Evolutionary conservation across 30 jellyfish, hydroid and myxozoan species (phyloP).

Genomic region (Nemopilema nomurai): DNA sequence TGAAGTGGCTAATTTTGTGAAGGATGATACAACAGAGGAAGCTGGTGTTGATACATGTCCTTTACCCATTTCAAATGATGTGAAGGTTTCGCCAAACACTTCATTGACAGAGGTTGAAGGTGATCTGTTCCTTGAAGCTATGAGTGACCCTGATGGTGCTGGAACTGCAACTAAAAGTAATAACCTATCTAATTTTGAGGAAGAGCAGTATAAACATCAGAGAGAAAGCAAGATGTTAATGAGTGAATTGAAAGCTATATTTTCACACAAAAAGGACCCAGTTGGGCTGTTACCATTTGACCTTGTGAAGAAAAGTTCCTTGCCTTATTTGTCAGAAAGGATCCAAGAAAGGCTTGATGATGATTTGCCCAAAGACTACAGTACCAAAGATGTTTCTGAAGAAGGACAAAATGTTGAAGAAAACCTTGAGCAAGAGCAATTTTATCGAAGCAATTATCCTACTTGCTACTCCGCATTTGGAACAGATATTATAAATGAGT

Average conservation of each 20-base stretch:
- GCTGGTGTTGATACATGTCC: not conserved
- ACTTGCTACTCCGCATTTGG: not conserved
- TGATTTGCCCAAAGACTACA: not conserved
- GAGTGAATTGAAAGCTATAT: constrained; percentile 42
- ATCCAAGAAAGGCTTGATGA: constrained; percentile 4
- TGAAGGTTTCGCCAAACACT: not conserved
- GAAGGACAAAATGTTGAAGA: not conserved
- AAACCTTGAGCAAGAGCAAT: not conserved
- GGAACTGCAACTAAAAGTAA: not conserved
- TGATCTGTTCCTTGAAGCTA: constrained; percentile 46
- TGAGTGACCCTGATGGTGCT: constrained; percentile 25
- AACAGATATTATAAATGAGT: not conserved
- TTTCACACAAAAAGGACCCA: constrained; percentile 47
- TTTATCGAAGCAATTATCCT: not conserved
- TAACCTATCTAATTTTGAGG: not conserved
- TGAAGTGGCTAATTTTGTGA: not conserved
- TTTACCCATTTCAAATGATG: not conserved
- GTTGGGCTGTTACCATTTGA: constrained; percentile 59
- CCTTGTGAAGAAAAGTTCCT: constrained; percentile 10
- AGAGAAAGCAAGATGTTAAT: constrained; percentile 35
- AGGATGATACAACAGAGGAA: not conserved
- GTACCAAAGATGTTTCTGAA: not conserved
- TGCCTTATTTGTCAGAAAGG: not conserved
- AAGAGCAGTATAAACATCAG: constrained; percentile 23
- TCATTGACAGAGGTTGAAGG: constrained; percentile 29